Evolutionary conservation across 2,888 invertebrate genomes (phyloP), one percentile per base, ranked within the genome.

Genomic region (Melinaea menophilus): DNA sequence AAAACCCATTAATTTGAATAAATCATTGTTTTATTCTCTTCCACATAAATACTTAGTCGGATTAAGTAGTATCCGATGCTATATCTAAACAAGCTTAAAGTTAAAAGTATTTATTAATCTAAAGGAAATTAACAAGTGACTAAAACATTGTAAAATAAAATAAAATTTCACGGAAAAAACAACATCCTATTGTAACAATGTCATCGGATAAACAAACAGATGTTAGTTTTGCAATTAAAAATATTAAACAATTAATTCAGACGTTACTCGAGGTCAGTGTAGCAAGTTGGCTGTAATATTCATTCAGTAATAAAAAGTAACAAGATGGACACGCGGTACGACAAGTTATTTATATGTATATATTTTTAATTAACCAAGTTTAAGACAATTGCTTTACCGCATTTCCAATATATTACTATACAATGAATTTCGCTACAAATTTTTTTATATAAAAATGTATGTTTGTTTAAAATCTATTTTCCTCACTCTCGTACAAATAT

Each of bases 11-110:
- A 71, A 78, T 82, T 84, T 75, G 83, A 80, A 80, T 81, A 81
- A 83, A 81, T 80, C 81, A 80, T 85, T 79, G 79, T 80, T 84
- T 88, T 85, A 87, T 88, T 87, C 81, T 86, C 62, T 77, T 84
- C 79, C 83, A 87, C 86, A 89, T 88, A 88, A 88, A 88, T 88
- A 87, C 81, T 86, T 82, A 84, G 75, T 78, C 78, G 82, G 82
- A 85, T 79, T 74, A 71, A 76, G 68, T 68, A 69, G 67, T 73
- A 79, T 79, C 76, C 70, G 72, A 72, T 73, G 74, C 73, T 79
- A 75, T 76, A 74, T 75, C 80, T 84, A 82, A 77, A 78, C 76
- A 79, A 80, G 79, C 79, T 78, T 79, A 76, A 72, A 73, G 71
- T 74, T 76, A 79, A 74, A 86, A 87, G 85, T 87, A 73, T 71